Evolutionary conservation across 2,113 vertebrate genomes (phyloP), one percentile per base, ranked within the genome.

Genomic region (Platysteira castanea): DNA sequence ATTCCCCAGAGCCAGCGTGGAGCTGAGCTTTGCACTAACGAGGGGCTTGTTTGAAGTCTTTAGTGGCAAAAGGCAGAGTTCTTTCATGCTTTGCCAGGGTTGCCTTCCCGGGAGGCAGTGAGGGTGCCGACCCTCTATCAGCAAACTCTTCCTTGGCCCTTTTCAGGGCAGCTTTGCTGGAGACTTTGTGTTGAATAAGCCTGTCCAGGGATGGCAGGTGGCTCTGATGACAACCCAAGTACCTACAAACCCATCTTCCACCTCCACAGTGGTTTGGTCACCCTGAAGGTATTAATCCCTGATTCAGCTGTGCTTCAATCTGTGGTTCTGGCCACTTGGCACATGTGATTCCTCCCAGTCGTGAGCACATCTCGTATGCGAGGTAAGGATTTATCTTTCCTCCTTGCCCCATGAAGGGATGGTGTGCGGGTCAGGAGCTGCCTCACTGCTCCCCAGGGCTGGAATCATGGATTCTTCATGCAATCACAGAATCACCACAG

Each of bases 1-100:
- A 69, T 53, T 76, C 67, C 75, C 44, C 14, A 18, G 82, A 86
- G 92, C 20, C 26, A 75, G 78, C 92, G 87, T 77, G 84, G 91
- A 73, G 87, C 37, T 56, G 54, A 44, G 54, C 79, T 90, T 77
- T 56, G 57, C 47, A 63, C 56, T 84, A 68, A 59, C 4, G 39
- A 64, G 44, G 42, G 60, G 15, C 16, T 24, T 63, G 24, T 88
- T 69, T 63, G 21, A 87, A 67, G 37, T 10, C 15, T 64, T 67
- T 3, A 21, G 57, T 31, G 44, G 44, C 42, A 50, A 77, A 63
- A 59, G 39, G 3, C 35, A 15, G 27, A 47, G 10, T 17, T 74
- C 42, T 76, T 47, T 35, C 20, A 30, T 41, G 39, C 19, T 74
- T 53, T 77, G 73, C 33, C 61, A 91, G 26, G 3, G 22, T 6